Base-by-base conservation (phyloP, 2,797 vertebrate species). In the Knipowitschia caucasica region DNA sequence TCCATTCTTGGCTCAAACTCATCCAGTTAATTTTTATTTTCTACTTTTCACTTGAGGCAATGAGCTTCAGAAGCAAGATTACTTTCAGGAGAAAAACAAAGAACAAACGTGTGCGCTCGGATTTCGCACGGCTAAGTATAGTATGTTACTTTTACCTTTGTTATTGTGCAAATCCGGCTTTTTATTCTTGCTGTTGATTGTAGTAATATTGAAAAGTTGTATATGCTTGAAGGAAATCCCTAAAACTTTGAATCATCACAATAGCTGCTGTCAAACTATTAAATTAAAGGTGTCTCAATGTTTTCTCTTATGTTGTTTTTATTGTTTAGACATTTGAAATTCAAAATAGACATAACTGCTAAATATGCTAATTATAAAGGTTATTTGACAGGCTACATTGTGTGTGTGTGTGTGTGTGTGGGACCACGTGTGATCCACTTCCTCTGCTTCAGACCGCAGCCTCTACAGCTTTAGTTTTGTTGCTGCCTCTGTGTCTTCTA, bases 51-150 rank as follows among this genome's bases (percentile, higher is more conserved):
- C 3, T 39, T 35, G 24, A n/a, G 53, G 58, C 56, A 39, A 99
- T 99, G 96, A 99, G 95, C 78, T 96, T 98, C 84, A 90, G 92
- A 62, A 94, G 89, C 65, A 84, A 93, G 59, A 83, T 90, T 80
- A 94, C 87, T 71, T 92, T 96, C 77, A 84, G 94, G 85, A 96
- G 56, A 89, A 96, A 90, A 87, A 82, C 82, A 23, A 92, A 86
- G 72, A 91, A 86, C 75, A 91, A 92, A 76, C 85, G 90, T 54
- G 88, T 90, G 30, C 89, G 79, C 65, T 85, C 87, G 71, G 89
- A 89, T 81, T 91, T 92, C 80, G 86, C 75, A 67, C 92, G 88
- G 50, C 75, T 96, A 67, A 94, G 90, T 75, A 92, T 92, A 57
- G 96, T 99, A 94, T 75, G 96, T 98, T 39, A 39, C n/a, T 31